A percentile compares a stretch with the other conserved stretches of the same genome.
Evolutionary conservation across 2,113 vertebrate genomes (phyloP).

Genomic region (Otocyon megalotis): DNA sequence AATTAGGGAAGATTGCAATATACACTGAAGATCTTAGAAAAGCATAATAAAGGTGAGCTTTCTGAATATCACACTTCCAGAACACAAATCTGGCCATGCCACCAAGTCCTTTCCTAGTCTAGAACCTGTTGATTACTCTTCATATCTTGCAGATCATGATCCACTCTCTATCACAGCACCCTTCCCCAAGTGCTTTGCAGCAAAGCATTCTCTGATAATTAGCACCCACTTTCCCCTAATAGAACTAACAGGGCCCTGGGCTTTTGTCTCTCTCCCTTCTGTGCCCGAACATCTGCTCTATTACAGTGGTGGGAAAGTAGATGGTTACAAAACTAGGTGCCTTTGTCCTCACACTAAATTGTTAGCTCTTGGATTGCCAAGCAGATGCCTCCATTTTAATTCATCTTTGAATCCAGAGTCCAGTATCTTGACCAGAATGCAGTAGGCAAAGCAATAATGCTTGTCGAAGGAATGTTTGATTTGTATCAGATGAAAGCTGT

Average conservation of each 20-base stretch:
- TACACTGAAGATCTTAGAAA: neutral
- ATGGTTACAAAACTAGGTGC: neutral
- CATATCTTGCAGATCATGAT: too few relatives aligned
- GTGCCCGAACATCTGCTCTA: neutral
- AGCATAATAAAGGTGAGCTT: neutral
- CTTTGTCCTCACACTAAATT: neutral
- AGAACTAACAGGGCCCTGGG: neutral
- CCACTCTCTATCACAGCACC: neutral
- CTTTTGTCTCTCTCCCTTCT: neutral
- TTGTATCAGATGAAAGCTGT: neutral
- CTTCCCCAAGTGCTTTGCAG: neutral
- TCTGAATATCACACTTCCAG: neutral
- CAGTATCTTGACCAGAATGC: accelerated
- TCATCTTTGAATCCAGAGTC: neutral
- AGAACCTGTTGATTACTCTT: too few relatives aligned
- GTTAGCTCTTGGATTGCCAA: neutral
- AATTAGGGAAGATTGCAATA: neutral
- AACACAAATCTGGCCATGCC: neutral
- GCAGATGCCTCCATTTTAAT: too few relatives aligned
- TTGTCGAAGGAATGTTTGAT: neutral
- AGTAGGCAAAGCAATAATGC: neutral
- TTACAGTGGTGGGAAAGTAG: neutral
- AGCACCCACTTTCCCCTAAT: accelerated
- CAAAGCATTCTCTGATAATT: neutral
- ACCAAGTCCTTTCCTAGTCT: too few relatives aligned